Conservation (phyloP, 2,888 invertebrate genomes). For the Hypolimnas misippus region DNA sequence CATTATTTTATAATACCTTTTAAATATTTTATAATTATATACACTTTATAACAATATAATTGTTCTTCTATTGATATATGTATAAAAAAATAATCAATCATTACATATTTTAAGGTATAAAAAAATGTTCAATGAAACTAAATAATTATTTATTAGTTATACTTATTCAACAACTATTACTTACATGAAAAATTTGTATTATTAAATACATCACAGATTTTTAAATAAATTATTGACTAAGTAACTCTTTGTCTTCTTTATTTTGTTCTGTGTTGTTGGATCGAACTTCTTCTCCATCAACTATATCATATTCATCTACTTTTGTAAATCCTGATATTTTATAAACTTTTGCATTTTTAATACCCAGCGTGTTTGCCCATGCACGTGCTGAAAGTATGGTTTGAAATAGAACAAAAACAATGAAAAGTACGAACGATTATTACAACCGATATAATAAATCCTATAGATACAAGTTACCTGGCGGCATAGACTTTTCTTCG, state of each 20-base stretch:
- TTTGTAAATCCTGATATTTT: conserved; percentile 79
- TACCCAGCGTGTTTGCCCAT: conserved; percentile 83
- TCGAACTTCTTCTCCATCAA: conserved; percentile 63
- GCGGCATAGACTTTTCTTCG: conserved; percentile 81
- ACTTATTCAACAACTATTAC: conserved; percentile 6
- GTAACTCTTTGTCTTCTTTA: conserved; percentile 40
- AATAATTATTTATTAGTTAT: conserved; percentile 6
- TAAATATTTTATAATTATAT: conserved; percentile 6
- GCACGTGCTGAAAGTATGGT: conserved; percentile 76
- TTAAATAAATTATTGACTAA: conserved; percentile 37
- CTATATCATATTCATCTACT: conserved; percentile 76
- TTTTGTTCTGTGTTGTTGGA: conserved; percentile 17
- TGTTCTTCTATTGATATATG: background rate
- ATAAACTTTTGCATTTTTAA: conserved; percentile 83
- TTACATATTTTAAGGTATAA: background rate
- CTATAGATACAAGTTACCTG: conserved; percentile 70
- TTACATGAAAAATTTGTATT: conserved; percentile 1
- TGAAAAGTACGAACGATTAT: background rate
- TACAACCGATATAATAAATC: background rate
- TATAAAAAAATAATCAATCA: background rate
- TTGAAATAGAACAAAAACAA: background rate
- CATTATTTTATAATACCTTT: conserved; percentile 10
- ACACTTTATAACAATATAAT: background rate
- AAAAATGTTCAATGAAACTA: background rate
- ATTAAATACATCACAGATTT: conserved; percentile 22